Evolutionary conservation across 2,797 vertebrate genomes (phyloP).

Genomic region (Emydoidea blandingii): DNA sequence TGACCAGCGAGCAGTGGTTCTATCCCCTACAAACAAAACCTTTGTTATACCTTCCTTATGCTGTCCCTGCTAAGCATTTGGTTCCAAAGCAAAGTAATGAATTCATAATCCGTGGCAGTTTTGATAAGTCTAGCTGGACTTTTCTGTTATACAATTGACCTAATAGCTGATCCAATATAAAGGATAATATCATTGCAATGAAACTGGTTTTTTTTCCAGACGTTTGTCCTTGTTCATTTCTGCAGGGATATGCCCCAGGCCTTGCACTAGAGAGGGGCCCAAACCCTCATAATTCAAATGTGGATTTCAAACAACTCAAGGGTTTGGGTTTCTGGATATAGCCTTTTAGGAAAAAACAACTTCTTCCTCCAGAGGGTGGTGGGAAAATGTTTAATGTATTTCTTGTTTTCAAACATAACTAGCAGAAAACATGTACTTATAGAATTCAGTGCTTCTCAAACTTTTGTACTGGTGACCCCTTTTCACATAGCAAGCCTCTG

Average conservation of each 20-base stretch:
- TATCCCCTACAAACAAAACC: constrained; percentile 74
- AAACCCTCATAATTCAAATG: not conserved
- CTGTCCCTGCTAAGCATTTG: constrained; percentile 67
- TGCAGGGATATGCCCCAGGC: not conserved
- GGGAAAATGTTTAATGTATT: not conserved
- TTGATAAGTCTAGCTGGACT: constrained; percentile 41
- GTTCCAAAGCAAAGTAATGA: constrained; percentile 74
- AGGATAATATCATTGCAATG: constrained; percentile 45
- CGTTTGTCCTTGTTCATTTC: constrained; percentile 3
- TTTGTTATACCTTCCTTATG: constrained; percentile 69
- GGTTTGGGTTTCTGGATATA: not conserved
- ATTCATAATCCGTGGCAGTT: constrained; percentile 67
- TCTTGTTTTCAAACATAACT: not conserved
- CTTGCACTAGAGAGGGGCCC: not conserved
- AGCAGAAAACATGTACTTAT: not conserved
- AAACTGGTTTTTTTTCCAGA: constrained; percentile 55
- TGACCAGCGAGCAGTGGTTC: constrained; percentile 65
- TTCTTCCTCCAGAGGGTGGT: not conserved
- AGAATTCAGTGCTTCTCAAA: not conserved
- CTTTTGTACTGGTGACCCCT: too few relatives aligned
- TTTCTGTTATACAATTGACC: constrained; percentile 52
- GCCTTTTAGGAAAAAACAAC: not conserved
- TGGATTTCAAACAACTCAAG: not conserved
- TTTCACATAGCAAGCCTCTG: too few relatives aligned
- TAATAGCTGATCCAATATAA: not conserved